Evolutionary conservation across 1,140 invertebrate species (phyloP), one percentile per base, ranked within the genome.

Genomic region (Sinella curviseta): DNA sequence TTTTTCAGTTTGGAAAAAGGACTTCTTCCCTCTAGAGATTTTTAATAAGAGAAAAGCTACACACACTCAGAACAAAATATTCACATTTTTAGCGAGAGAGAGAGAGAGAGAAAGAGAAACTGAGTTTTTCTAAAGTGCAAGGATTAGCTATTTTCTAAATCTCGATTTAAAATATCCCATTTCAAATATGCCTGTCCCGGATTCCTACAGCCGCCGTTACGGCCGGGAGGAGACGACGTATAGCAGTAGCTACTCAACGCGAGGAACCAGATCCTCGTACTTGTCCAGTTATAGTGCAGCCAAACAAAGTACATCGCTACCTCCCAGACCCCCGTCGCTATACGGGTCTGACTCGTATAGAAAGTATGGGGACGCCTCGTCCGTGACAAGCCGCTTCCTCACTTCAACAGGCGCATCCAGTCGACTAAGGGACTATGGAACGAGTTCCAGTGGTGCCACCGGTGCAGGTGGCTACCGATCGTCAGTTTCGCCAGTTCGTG

Each of bases 121-220:
- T 4, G 57, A 65, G 8, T 65, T n/a, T 65, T 65, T 14, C 24
- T 26, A 12, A 65, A 65, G 26, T 65, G 26, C 57, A 65, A 65
- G 39, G 26, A 65, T 65, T 65, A n/a, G 16, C 24, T 26, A 65
- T 65, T 65, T 65, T 65, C 16, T n/a, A 65, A 70, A 70, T 30
- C 31, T 70, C 31, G 12, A 8, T 33, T 33, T 70, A 26, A 60
- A 60, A 60, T 60, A 16, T 70, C 65, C 65, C 65, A 31, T 70
- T 33, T 33, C 65, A 30, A 70, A 70, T 31, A 83, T 83, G 82
- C 82, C 82, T 54, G 82, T 83, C 14, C 82, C 82, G 16, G 82
- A 83, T 1, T 78, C 80, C 4, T 82, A 79, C 76, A 76, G 78
- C 16, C 65, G 77, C 73, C 76, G 80, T 33, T 77, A 57, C 34